Percentiles rank a stretch among this genome's conserved stretches.
These are phyloP conservation scores for Monochamus saltuarius DNA, from an alignment of 1,140 invertebrate genomes.

Conservation along the genomic window DNA sequence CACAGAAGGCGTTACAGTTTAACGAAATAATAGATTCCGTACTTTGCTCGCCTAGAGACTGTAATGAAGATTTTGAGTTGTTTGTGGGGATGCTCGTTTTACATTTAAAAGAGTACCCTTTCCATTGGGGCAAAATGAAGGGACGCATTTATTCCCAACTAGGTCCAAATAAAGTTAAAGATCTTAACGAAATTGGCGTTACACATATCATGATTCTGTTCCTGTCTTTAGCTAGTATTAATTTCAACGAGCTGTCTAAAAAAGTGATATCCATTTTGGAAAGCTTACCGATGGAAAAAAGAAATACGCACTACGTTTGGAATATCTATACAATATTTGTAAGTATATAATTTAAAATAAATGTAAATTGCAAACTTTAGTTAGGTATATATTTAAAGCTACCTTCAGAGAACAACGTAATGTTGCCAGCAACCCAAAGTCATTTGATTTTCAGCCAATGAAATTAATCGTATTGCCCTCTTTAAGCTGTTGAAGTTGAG, in stretches of 20 bases:
- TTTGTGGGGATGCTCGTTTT: slow-evolving; percentile 39
- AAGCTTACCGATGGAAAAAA: slow-evolving; percentile 33
- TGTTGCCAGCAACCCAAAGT: no score
- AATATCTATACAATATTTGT: slow-evolving; percentile 44
- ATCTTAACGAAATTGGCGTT: slow-evolving; percentile 39
- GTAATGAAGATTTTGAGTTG: slow-evolving; percentile 40
- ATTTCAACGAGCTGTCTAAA: slow-evolving; percentile 41
- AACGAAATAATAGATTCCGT: slow-evolving; percentile 31
- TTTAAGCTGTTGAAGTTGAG: no score
- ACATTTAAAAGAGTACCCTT: slow-evolving; percentile 40
- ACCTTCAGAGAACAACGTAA: no score
- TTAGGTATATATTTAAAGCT: no score
- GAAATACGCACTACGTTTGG: slow-evolving; percentile 31
- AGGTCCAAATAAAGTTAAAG: slow-evolving; percentile 42
- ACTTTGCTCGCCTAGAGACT: slow-evolving; percentile 25
- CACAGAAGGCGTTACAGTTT: slow-evolving; percentile 22
- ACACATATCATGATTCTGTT: slow-evolving; percentile 40
- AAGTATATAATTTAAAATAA: no score
- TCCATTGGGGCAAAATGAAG: slow-evolving; percentile 46
- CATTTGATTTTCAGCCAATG: no score
- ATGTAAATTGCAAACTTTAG: no score
- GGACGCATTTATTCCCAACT: slow-evolving; percentile 48
- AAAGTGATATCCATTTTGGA: slow-evolving; percentile 40
- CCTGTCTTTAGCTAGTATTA: slow-evolving; percentile 32
- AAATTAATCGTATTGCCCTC: no score